Conservation (phyloP, 2,888 invertebrate species). For the Spilosoma lubricipeda region DNA sequence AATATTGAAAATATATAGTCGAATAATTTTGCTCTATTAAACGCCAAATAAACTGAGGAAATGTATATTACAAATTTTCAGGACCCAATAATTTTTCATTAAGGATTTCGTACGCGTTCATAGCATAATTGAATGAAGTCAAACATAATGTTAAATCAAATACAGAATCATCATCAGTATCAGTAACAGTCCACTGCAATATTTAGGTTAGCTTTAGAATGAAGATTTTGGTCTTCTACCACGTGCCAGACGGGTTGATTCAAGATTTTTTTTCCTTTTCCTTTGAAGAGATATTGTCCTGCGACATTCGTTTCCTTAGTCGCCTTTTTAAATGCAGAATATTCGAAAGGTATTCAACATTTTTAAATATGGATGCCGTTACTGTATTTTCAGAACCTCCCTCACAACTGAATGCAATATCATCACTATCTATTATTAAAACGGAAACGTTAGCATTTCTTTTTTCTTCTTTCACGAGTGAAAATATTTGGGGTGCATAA, state of each 20-base stretch:
- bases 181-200: too few relatives aligned
- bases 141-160: too few relatives aligned
- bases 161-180: too few relatives aligned
- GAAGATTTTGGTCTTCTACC: too few relatives aligned
- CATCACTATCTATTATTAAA: slow-evolving; percentile 70
- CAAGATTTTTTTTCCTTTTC: too few relatives aligned
- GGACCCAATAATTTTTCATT: background rate
- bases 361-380: slow-evolving; percentile 19
- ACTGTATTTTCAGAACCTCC: slow-evolving; percentile 25
- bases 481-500: slow-evolving; percentile 79
- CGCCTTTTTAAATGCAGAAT: background rate
- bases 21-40: too few relatives aligned
- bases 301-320: too few relatives aligned
- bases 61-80: background rate
- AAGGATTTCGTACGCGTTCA: background rate
- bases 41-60: background rate
- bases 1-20: too few relatives aligned
- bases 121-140: background rate
- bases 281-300: too few relatives aligned
- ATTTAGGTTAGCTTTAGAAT: too few relatives aligned
- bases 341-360: background rate
- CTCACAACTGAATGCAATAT: slow-evolving; percentile 43
- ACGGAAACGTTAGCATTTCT: slow-evolving; percentile 66
- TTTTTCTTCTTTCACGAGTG: slow-evolving; percentile 65
- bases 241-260: too few relatives aligned